Conservation (phyloP, 2,797 vertebrate species). For the Siniperca undulata region DNA sequence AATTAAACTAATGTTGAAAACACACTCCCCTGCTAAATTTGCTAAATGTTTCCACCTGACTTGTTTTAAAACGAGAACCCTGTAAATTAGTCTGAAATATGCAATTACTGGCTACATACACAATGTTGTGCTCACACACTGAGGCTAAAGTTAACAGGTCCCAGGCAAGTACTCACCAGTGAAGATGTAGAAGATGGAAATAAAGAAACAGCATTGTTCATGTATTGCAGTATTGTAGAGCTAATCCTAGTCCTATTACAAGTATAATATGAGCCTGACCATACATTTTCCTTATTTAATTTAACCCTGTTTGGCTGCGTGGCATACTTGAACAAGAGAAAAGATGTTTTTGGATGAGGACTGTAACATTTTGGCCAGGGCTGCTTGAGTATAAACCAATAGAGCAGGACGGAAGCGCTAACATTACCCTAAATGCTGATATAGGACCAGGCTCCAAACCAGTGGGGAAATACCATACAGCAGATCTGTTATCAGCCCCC, state of each 20-base stretch:
- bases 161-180: not conserved
- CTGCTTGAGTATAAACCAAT: not conserved
- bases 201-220: too few relatives aligned
- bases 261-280: not conserved
- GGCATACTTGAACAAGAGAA: too few relatives aligned
- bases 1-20: not conserved
- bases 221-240: too few relatives aligned
- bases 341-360: too few relatives aligned
- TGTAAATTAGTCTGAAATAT: not conserved
- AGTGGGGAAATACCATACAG: too few relatives aligned
- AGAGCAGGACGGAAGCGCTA: not conserved
- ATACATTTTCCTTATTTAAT: too few relatives aligned
- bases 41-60: not conserved
- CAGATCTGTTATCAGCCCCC: not conserved
- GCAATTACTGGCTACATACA: not conserved
- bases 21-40: not conserved
- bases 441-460: not conserved
- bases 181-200: not conserved
- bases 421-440: not conserved
- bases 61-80: not conserved
- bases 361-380: not conserved
- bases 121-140: not conserved
- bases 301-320: too few relatives aligned
- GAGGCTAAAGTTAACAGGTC: not conserved
- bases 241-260: not conserved